These are phyloP conservation scores for Bombus sibiricus DNA, from an alignment of 1,140 invertebrate species.

Conservation along the genomic window DNA sequence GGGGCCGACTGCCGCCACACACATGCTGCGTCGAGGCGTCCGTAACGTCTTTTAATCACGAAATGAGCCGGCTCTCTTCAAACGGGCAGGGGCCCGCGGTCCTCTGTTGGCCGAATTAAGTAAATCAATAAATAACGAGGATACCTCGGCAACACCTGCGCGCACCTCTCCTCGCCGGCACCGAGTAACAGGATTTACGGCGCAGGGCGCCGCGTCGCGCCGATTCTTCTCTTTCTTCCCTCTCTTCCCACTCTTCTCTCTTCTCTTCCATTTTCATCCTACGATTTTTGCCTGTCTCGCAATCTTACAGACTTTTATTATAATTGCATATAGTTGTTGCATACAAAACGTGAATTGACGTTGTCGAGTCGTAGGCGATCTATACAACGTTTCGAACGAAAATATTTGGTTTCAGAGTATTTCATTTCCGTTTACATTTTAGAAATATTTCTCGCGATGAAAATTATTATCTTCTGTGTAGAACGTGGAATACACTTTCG, in stretches of 20 bases:
- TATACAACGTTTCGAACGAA: no score
- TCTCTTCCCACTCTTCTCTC: neutral
- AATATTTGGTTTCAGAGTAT: no score
- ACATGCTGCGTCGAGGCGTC: constrained; percentile 79
- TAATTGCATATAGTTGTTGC: neutral
- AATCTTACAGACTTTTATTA: neutral
- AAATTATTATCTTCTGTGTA: no score
- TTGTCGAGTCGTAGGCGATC: no score
- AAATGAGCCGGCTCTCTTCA: constrained; percentile 79
- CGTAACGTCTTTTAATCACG: constrained; percentile 83
- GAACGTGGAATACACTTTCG: no score
- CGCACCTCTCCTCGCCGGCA: constrained; percentile 64
- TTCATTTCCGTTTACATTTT: no score
- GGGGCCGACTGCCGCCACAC: constrained; percentile 73
- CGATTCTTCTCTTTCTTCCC: constrained; percentile 38
- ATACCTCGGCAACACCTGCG: constrained; percentile 79
- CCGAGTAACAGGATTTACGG: constrained; percentile 67
- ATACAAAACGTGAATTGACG: no score
- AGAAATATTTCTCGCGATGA: no score
- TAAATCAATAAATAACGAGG: constrained; percentile 83
- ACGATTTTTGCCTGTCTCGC: neutral
- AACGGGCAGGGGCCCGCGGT: constrained; percentile 73
- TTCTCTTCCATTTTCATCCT: neutral
- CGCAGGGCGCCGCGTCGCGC: constrained; percentile 58
- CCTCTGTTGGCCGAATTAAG: constrained; percentile 80